These are phyloP conservation scores for Habroteleia sp. DNA, from an alignment of 2,888 invertebrate species.

Conservation along the genomic window DNA sequence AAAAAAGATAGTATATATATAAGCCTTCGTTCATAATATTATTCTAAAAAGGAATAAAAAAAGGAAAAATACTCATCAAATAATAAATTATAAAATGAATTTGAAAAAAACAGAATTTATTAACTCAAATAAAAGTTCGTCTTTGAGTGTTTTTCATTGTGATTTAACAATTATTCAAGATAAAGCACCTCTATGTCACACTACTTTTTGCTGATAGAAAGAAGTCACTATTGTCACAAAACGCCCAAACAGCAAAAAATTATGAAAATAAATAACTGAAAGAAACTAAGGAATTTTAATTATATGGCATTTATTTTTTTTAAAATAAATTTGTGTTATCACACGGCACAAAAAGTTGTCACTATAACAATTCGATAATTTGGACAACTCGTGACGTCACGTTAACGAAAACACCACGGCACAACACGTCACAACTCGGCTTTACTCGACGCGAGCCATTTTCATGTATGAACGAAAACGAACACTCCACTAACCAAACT, in stretches of 20 bases:
- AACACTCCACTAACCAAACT: constrained; percentile 50
- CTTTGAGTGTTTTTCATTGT: not conserved
- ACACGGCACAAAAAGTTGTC: constrained; percentile 26
- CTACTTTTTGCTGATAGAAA: not conserved
- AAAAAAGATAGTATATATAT: not conserved
- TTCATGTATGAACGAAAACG: constrained; percentile 24
- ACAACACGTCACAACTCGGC: constrained; percentile 52
- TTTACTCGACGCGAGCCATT: not conserved
- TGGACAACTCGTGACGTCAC: constrained; percentile 38
- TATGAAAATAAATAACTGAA: constrained; percentile 3
- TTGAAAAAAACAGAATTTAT: not conserved
- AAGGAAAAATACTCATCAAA: constrained; percentile 1
- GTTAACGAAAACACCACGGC: constrained; percentile 40
- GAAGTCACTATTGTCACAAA: not conserved
- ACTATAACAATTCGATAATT: constrained; percentile 20
- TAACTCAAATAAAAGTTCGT: too few relatives aligned
- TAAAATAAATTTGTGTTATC: constrained; percentile 2
- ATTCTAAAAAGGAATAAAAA: constrained; percentile 21
- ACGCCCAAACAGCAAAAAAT: not conserved
- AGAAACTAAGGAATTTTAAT: not conserved
- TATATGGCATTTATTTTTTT: not conserved
- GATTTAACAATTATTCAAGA: not conserved
- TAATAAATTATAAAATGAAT: constrained; percentile 4
- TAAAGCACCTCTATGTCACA: constrained; percentile 6
- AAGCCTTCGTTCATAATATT: too few relatives aligned